Base-by-base conservation (phyloP, 2,888 invertebrate species). In the Drosophila incognita region DNA sequence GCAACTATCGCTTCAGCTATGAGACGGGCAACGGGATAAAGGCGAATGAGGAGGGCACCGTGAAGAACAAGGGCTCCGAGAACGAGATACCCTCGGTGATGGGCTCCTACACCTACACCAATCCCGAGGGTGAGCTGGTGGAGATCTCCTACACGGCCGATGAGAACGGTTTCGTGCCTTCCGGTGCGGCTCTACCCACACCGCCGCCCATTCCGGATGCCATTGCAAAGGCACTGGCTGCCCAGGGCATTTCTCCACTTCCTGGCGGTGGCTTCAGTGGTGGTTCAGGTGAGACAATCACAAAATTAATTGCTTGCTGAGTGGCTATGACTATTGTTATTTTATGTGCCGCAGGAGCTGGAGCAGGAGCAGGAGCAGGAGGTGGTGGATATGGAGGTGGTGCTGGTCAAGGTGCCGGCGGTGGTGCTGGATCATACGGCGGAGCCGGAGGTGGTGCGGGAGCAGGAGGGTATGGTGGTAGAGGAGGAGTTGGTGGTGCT, bases 131-230 rank as follows among this genome's bases (percentile, higher is more conserved):
- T 4, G 94, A 95, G 76, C 92, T 94, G 24, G 94, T 95, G 72
- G 94, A 94, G 62, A 91, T 95, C 21, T 94, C 94, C n/a, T 95
- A 95, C 85, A 94, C 94, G 1, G 95, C 95, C 49, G 95, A 95
- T 87, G 95, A 95, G 87, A 95, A 95, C 74, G 96, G 96, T 60
- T 96, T 95, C 92, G 94, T 94, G 69, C 94, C 95, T 2, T 93
- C 94, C 71, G 93, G 93, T 11, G 94, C 93, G 33, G 94, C 95
- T 79, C 89, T 95, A 54, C 95, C 95, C 21, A 95, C 95, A 0
- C 94, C 95, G 10, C 95, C 95, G 4, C 95, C 95, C 61, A 95
- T 95, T 76, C 95, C 95, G n/a, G 95, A 94, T 80, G 95, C 94
- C 40, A 95, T 95, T 77, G 93, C 94, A 65, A 94, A 94, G 83